Base-by-base conservation (phyloP, 2,113 vertebrate genomes). In the Mustela nigripes region DNA sequence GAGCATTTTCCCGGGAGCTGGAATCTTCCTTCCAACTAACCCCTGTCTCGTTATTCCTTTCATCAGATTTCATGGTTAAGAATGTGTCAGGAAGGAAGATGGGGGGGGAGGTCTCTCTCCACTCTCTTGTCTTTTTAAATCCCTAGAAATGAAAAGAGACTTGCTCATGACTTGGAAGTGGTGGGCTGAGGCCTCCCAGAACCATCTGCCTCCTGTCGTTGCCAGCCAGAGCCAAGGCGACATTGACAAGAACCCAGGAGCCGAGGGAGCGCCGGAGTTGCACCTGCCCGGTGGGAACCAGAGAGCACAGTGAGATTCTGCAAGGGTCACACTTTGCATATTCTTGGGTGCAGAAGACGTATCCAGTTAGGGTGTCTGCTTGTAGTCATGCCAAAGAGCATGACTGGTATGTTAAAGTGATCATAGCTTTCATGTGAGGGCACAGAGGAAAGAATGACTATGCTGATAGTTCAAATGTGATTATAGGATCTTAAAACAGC, bases 101-200 rank as follows among this genome's bases (percentile, higher is more conserved):
- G 65, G 8, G 50, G 4, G 42, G 7, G 42, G 36, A 36, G 36
- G 48, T 48, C 67, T 86, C 42, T 56, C n/a, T 94, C 50, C 79
- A 50, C 11, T 83, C 58, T 33, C 42, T 69, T 42, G n/a, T 90
- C 92, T 97, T 95, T 89, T 58, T 48, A 95, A 97, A 95, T 89
- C 62, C 86, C 86, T 96, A 53, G 67, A 96, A 97, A 95, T 93
- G 78, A 97, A 94, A 95, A 96, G 82, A 89, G 48, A 2, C 56
- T 93, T 89, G 84, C 63, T 93, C 11, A 36, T 93, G 86, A 85
- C 87, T 91, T 93, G 80, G 82, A 95, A 78, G n/a, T 39, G 19
- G 65, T 89, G n/a, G 94, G 81, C 71, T 78, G 90, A 96, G 91
- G 67, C 95, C 94, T 95, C 95, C 91, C 53, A 74, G 83, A 89